Conservation (phyloP, 1,140 invertebrate genomes). For the Ceratina australensis region DNA sequence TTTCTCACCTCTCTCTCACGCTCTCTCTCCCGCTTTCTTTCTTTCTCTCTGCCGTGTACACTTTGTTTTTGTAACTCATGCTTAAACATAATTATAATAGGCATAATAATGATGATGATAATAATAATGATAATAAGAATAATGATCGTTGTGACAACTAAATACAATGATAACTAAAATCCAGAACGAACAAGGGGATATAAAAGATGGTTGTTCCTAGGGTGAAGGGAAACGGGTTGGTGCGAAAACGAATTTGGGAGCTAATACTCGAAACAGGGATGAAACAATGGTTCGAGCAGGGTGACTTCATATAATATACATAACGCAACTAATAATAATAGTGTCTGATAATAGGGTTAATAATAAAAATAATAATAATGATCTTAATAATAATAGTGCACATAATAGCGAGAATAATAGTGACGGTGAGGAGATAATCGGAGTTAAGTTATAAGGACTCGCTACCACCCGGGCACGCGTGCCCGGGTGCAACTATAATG, state of each 20-base stretch:
- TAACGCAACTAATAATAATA: conserved; percentile 54
- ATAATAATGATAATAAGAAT: conserved; percentile 47
- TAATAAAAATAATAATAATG: conserved; percentile 56
- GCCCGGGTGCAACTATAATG: conserved; percentile 42
- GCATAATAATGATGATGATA: conserved; percentile 40
- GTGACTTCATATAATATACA: conserved; percentile 40
- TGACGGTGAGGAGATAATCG: conserved; percentile 39
- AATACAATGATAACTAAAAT: conserved; percentile 51
- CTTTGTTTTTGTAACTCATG: conserved; percentile 48
- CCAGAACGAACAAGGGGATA: background rate
- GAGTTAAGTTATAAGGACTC: conserved; percentile 55
- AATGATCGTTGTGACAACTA: conserved; percentile 48
- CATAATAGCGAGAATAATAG: conserved; percentile 59
- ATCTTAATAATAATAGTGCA: conserved; percentile 59
- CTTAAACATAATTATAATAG: conserved; percentile 52
- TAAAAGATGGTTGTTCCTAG: background rate
- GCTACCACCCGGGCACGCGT: conserved; percentile 50
- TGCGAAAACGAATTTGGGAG: background rate
- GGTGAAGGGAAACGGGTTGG: background rate
- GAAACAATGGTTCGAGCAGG: conserved; percentile 20
- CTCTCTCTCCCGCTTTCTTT: background rate
- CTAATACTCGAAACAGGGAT: background rate
- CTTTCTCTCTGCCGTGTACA: conserved; percentile 33
- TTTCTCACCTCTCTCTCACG: background rate
- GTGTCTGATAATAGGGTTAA: conserved; percentile 33